Evolutionary conservation across 2,113 vertebrate species (phyloP), one percentile per base, ranked within the genome.

Genomic region (Astur gentilis): DNA sequence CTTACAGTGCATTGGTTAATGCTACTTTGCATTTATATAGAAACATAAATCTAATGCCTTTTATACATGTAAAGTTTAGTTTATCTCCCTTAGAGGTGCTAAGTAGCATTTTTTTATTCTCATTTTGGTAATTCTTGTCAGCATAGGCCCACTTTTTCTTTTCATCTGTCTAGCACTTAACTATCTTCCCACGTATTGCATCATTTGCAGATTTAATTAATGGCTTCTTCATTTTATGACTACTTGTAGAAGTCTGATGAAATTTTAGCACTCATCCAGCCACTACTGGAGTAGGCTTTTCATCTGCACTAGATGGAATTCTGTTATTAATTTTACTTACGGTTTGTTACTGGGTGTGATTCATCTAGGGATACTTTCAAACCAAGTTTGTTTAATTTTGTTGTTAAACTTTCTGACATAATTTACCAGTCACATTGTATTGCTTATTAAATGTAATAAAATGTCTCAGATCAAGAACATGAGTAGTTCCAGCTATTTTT

Each of bases 141-240:
- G 55, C 40, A 12, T 32, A 83, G 71, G 31, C 78, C 44, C 27
- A 61, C 58, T 66, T 89, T 49, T 80, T 90, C 62, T 69, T 58
- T 91, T 89, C 7, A 42, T 72, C 18, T 64, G 23, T 52, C 67
- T 90, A 40, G 27, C 54, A 47, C 21, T 89, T 89, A 66, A 58
- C 25, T 42, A 2, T 84, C 73, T 93, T 87, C 84, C 81, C 62
- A 90, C 73, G 1, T 91, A 85, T 42, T 90, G 40, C 75, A 92
- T 96, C 44, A 83, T 92, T 72, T 94, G 44, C 49, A 66, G 75
- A 31, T 86, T 83, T 96, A 94, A 97, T 96, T 96, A 95, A 95
- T 90, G 71, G 54, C 45, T 90, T 94, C 34, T 89, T 77, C 32
- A 27, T 77, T 70, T 95, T 83, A 77, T 69, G 32, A 73, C 29